Evolutionary conservation across 1,140 invertebrate species (phyloP).

Genomic region (Bradysia coprophila): DNA sequence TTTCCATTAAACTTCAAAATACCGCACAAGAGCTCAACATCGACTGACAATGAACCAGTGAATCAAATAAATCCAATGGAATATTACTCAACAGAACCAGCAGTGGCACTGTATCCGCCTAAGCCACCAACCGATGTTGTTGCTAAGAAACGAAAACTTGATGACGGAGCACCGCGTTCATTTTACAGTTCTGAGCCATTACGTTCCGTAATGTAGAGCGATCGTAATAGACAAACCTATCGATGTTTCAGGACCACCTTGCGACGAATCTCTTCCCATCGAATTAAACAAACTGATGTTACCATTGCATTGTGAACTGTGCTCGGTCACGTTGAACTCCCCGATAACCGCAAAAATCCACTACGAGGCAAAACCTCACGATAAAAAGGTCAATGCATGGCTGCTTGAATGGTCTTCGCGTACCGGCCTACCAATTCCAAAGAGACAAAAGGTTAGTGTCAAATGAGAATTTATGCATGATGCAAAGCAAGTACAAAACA

Average conservation of each 20-base stretch:
- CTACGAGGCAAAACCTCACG: constrained; percentile 27
- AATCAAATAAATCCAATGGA: no score
- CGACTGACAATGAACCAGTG: no score
- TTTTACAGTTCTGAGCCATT: no score
- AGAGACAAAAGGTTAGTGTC: constrained; percentile 7
- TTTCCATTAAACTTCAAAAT: no score
- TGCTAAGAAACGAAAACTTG: no score
- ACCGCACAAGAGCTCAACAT: no score
- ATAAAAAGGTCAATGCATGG: constrained; percentile 25
- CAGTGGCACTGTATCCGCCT: no score
- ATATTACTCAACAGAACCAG: no score
- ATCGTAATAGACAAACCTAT: no score
- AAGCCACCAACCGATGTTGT: no score
- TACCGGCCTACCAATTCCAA: constrained; percentile 16
- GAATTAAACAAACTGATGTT: constrained; percentile 23
- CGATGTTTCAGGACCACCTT: not conserved
- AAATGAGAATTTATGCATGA: not conserved
- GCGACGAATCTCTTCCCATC: constrained; percentile 13
- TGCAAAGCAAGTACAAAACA: not conserved
- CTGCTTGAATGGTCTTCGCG: constrained; percentile 15
- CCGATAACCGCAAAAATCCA: constrained; percentile 24
- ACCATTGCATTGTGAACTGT: constrained; percentile 25
- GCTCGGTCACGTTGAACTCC: constrained; percentile 20
- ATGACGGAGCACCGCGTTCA: no score
- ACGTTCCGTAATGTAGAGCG: no score